Evolutionary conservation across 2,888 invertebrate species (phyloP).

Genomic region (Drosophila melanosoma): DNA sequence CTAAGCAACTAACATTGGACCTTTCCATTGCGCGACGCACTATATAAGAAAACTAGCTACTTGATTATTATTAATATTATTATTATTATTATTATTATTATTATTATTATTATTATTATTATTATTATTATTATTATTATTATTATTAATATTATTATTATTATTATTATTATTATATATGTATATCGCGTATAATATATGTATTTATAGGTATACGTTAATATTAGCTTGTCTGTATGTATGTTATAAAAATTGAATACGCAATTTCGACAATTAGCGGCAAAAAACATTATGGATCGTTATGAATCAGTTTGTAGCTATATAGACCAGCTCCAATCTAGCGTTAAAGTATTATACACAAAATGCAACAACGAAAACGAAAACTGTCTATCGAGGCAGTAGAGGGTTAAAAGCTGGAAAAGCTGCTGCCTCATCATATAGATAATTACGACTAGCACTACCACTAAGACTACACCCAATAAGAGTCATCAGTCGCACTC

Average conservation of each 20-base stretch:
- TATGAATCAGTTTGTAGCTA: conserved; percentile 2
- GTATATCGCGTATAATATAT: conserved; percentile 46
- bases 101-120: conserved; percentile 37
- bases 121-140: conserved; percentile 46
- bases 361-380: conserved; percentile 54
- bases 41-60: conserved; percentile 81
- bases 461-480: conserved; percentile 67
- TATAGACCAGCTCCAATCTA: conserved; percentile 38
- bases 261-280: conserved; percentile 40
- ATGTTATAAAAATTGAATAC: conserved; percentile 52
- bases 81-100: conserved; percentile 32
- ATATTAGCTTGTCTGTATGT: conserved; percentile 45
- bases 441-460: conserved; percentile 70
- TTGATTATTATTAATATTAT: conserved; percentile 65
- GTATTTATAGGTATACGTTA: conserved; percentile 41
- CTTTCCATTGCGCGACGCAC: conserved; percentile 81
- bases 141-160: neutral
- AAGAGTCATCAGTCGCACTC: conserved; percentile 85
- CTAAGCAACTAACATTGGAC: conserved; percentile 81
- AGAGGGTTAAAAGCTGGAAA: conserved; percentile 51
- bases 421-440: conserved; percentile 66
- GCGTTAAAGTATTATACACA: conserved; percentile 66
- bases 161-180: conserved; percentile 43
- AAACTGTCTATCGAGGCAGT: conserved; percentile 50
- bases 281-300: conserved; percentile 18